Evolutionary conservation across 2,113 vertebrate genomes (phyloP), one percentile per base, ranked within the genome.

Genomic region (Phalacrocorax carbo): DNA sequence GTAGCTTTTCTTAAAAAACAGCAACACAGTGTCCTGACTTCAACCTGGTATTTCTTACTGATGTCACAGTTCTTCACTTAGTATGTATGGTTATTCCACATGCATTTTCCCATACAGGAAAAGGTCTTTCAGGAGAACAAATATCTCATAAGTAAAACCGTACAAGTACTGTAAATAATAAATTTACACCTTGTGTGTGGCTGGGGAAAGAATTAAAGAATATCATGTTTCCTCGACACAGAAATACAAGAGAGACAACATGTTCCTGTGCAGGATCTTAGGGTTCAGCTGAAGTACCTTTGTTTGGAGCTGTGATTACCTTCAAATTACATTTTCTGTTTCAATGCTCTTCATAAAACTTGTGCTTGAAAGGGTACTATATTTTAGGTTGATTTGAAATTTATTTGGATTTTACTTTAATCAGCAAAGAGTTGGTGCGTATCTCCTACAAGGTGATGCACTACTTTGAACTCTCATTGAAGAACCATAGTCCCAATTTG

Each of bases 111-210:
- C 27, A 20, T 92, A 96, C 88, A 90, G 95, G 92, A 97, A 68
- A 96, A 85, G 23, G 48, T 94, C 80, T 97, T 94, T 85, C 77
- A 92, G 62, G 78, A 93, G 88, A 84, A 73, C 8, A 3, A 87
- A 89, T 94, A 82, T 89, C 71, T 97, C 89, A 95, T 96, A 88
- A 95, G 87, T 88, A 92, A 95, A 92, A 82, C 9, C 94, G 57
- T 84, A 51, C 83, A 40, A 90, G 20, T 90, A 95, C 55, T 94
- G 73, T 94, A 95, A 96, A 96, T 95, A 96, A 94, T 68, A 95
- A 96, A 96, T 93, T 81, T 76, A 89, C 84, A 87, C 86, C 85
- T 93, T 79, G 69, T 96, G 64, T 93, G 80, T 93, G 66, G 48
- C 78, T 95, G 26, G 34, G 75, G 65, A 85, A 96, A 86, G 57